Evolutionary conservation across 2,113 vertebrate genomes (phyloP), one percentile per base, ranked within the genome.

Genomic region (Lynx canadensis): DNA sequence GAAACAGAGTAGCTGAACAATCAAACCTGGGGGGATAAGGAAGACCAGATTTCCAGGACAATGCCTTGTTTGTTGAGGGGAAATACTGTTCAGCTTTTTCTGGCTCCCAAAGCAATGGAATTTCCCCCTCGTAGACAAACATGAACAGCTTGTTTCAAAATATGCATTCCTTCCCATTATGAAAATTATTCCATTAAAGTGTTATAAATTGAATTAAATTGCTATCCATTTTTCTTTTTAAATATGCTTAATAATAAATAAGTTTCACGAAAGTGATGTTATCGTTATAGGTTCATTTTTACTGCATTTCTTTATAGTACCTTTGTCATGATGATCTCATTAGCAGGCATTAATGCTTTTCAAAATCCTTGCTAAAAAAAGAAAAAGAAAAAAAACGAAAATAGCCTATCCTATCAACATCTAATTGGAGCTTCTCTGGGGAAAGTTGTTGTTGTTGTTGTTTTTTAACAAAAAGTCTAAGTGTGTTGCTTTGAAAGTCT

Each of bases 221-320:
- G 55, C 89, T 50, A 88, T 18, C 71, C 91, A 81, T 97, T 94
- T 97, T 94, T 97, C 95, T 95, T 88, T 96, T 94, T 60, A 94
- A 97, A 93, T 71, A 80, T 68, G 80, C 23, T 91, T 95, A 90
- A 90, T 78, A 96, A 96, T 80, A 97, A 97, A 48, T 82, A 93
- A 71, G 73, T 79, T 91, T 92, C 89, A 76, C 48, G 38, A 74
- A 96, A 97, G 68, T 27, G 55, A 95, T n/a, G 14, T 48, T 78
- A 91, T 38, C 23, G 0, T 83, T 96, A 38, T 45, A 41, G n/a
- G 31, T 89, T 84, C n/a, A 79, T 89, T 92, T 97, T 83, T 36
- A 65, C 31, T 27, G 45, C 7, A 65, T 57, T 94, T 94, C 79
- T 90, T 95, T n/a, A 48, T 0, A 74, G 76, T 45, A 83, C n/a